Base-by-base conservation (phyloP, 2,888 invertebrate genomes). In the Philereme transversata region DNA sequence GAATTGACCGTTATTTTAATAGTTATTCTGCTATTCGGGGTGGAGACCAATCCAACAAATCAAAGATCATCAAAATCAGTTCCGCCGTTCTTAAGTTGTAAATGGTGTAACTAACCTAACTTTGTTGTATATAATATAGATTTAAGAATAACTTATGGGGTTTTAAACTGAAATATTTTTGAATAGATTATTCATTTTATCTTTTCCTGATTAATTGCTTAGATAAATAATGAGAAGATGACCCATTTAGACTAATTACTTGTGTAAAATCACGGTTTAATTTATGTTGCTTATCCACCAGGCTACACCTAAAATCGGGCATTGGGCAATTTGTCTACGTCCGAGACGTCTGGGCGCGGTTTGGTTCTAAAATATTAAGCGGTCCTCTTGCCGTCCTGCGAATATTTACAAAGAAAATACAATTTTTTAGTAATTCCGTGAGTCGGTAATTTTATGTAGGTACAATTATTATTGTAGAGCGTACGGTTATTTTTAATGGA, bases 341-440 rank as follows among this genome's bases (percentile, higher is more conserved):
- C 78, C 67, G 60, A 54, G 22, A 67, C 64, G 70, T 69, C 70
- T 71, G 67, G 58, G 50, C 71, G 71, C 73, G 75, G 70, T 74
- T 73, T 75, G 71, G 70, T 73, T 75, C 67, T 77, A 72, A 77
- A 78, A 76, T 78, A 77, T 78, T 78, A 71, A 73, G 76, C 70
- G 71, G 73, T 68, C 68, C 69, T 55, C 66, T 65, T 69, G 49
- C 66, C 67, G 68, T 67, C 69, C 59, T 68, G 65, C 54, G 36
- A 71, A 70, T 65, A 66, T 70, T 74, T 62, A 64, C 55, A 60
- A 67, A 63, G 67, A 67, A 61, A 73, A 73, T 58, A 72, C 66
- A 67, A 60, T 72, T 64, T 58, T 44, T 48, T 51, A 35, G 34
- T 48, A 40, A 43, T 51, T 51, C 34, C 35, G 46, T 41, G 41